Evolutionary conservation across 2,888 invertebrate species (phyloP), one percentile per base, ranked within the genome.

Genomic region (Chesias legatella): DNA sequence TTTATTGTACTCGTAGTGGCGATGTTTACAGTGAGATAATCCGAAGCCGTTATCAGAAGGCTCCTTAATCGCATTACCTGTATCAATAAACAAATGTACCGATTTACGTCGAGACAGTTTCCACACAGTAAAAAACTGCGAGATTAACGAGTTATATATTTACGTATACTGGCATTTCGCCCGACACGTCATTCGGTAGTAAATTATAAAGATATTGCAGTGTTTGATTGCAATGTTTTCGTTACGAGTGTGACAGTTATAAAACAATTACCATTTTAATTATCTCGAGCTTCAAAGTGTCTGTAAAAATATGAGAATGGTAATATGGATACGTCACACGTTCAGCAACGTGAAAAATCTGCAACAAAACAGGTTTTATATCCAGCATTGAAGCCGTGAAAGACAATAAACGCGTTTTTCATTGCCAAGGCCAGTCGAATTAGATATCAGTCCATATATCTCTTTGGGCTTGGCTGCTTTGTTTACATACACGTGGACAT

Each of bases 401-500:
- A 67, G 74, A 74, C 70, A 58, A 71, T n/a, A 74, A 75, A 76
- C 74, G 65, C 71, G 74, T 77, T 79, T 74, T 80, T 86, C 88
- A 88, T 71, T 88, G 88, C 67, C 89, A 89, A 89, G 88, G 89
- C 78, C 88, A 82, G 56, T 68, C 61, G 69, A 80, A 77, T 80
- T 79, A 81, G 83, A 85, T 81, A 85, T 78, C 74, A 73, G 67
- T 67, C 70, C 70, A 68, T 81, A 68, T 81, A 83, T 83, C 79
- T 58, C 58, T 50, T 56, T 59, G 63, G 63, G 69, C 76, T 73
- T 79, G 84, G 82, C 83, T 66, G 64, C 69, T 73, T 62, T 81
- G 79, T 85, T 79, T 83, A 81, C 79, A 76, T 78, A 72, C 67
- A 58, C 58, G 56, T 53, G 42, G 51, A 67, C 73, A 84, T 76